These are phyloP conservation scores for Oncorhynchus keta DNA, from an alignment of 2,113 vertebrate species.

Conservation along the genomic window DNA sequence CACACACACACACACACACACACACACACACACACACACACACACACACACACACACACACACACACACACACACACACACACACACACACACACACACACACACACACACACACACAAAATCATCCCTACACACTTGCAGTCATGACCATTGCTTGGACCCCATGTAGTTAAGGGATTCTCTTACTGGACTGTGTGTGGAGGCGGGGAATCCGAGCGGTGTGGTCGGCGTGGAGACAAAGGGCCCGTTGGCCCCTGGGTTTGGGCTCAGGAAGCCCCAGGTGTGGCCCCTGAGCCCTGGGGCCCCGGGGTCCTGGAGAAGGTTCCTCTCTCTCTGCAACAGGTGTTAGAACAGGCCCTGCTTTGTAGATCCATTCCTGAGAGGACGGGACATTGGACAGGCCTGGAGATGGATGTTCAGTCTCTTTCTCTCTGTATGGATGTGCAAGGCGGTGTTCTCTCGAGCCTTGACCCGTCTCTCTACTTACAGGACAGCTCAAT, in stretches of 20 bases:
- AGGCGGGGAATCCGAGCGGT: constrained; percentile 60
- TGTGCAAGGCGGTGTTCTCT: background rate
- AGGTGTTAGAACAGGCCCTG: constrained; percentile 72
- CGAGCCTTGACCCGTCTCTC: background rate
- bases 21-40: constrained; percentile 16
- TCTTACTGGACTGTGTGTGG: constrained; percentile 58
- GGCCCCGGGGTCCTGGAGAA: constrained; percentile 43
- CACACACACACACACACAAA: background rate
- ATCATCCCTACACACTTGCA: constrained; percentile 1
- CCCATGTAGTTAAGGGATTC: constrained; percentile 64
- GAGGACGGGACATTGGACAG: background rate
- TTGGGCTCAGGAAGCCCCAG: constrained; percentile 52
- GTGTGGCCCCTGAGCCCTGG: constrained; percentile 23
- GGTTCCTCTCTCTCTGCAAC: constrained; percentile 38
- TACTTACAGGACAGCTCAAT: no score
- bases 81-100: no score
- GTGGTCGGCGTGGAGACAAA: constrained; percentile 53
- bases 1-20: background rate
- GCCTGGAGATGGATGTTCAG: constrained; percentile 29
- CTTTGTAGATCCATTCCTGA: constrained; percentile 53
- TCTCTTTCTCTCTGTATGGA: constrained; percentile 5
- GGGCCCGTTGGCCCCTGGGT: constrained; percentile 48
- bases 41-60: background rate
- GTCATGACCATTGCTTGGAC: constrained; percentile 66
- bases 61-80: no score